Conservation (phyloP, 2,888 invertebrate genomes). For the Gandaritis pyraliata region DNA sequence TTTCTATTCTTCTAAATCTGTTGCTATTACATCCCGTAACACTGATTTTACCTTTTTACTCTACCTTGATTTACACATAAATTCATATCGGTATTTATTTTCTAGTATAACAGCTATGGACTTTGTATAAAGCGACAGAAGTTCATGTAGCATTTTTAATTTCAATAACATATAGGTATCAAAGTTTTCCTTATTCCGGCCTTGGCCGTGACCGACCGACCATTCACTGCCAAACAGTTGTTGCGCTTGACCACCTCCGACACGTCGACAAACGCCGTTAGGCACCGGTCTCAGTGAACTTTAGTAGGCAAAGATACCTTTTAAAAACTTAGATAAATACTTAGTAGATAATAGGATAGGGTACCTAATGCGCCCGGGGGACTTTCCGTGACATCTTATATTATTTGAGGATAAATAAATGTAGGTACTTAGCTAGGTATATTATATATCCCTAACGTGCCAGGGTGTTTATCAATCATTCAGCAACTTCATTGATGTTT, state of each 20-base stretch:
- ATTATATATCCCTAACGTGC: too few relatives aligned
- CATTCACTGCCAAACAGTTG: constrained; percentile 69
- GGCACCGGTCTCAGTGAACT: constrained; percentile 40
- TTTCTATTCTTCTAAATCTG: constrained; percentile 69
- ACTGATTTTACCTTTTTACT: constrained; percentile 69
- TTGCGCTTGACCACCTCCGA: constrained; percentile 68
- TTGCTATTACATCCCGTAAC: constrained; percentile 73
- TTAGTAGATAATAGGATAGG: background rate
- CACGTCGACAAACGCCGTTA: constrained; percentile 53
- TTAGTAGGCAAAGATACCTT: constrained; percentile 1
- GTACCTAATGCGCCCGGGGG: background rate
- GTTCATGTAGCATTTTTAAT: background rate
- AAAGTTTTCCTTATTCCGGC: constrained; percentile 58
- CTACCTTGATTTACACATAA: too few relatives aligned
- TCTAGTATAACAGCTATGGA: too few relatives aligned
- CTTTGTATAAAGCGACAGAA: too few relatives aligned
- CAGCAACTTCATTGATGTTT: constrained; percentile 16
- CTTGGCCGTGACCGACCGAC: constrained; percentile 81
- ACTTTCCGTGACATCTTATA: too few relatives aligned
- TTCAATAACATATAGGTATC: background rate
- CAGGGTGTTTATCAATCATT: background rate
- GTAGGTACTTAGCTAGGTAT: too few relatives aligned
- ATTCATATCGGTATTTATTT: too few relatives aligned
- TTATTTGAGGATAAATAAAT: background rate
- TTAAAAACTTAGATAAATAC: background rate